Percentiles rank a stretch among this genome's conserved stretches.
These are phyloP conservation scores for Apeltes quadracus DNA, from an alignment of 2,113 vertebrate species.

Conservation along the genomic window DNA sequence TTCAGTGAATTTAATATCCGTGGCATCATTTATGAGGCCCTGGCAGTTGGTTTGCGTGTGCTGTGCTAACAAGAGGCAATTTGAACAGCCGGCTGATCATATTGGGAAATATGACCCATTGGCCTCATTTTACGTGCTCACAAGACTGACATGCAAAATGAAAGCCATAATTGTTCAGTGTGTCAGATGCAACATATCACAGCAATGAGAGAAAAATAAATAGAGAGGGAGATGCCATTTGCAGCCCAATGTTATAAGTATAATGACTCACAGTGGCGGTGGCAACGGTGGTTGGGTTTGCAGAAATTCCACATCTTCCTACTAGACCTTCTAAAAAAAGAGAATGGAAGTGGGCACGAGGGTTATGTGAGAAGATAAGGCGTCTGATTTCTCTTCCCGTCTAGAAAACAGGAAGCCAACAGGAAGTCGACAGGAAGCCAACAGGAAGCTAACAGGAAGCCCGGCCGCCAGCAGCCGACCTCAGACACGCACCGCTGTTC, in stretches of 20 bases:
- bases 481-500: constrained; percentile 36
- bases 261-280: background rate
- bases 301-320: background rate
- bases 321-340: background rate
- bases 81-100: background rate
- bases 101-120: constrained; percentile 1
- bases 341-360: constrained; percentile 19
- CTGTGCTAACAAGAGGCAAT: background rate
- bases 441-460: constrained; percentile 68
- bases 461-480: constrained; percentile 33
- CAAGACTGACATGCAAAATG: background rate
- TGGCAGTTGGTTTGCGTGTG: background rate
- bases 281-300: background rate
- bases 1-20: background rate
- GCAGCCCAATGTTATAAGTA: background rate
- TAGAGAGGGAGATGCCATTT: background rate
- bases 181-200: background rate
- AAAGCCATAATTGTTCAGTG: background rate
- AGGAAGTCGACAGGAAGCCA: constrained; percentile 52
- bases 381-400: constrained; percentile 46
- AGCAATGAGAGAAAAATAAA: background rate
- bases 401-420: constrained; percentile 45
- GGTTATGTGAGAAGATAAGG: constrained; percentile 22
- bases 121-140: background rate
- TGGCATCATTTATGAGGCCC: background rate